Percentiles rank a stretch among this genome's conserved stretches.
Conservation (phyloP, 2,888 invertebrate genomes). For the Lamellibrachia satsuma region DNA sequence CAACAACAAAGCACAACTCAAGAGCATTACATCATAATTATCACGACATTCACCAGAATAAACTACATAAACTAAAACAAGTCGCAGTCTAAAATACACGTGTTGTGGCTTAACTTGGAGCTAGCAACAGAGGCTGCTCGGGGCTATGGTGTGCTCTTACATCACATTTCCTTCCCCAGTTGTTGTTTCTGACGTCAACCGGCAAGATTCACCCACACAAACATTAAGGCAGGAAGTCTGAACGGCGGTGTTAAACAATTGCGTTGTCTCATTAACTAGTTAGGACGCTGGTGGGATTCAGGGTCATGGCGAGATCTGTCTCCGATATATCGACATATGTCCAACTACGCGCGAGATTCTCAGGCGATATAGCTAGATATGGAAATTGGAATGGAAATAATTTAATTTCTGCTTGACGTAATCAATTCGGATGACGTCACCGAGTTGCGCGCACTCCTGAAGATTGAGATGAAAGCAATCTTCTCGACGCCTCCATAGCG, state of each 20-base stretch:
- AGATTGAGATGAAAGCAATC: neutral
- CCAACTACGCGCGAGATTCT: neutral
- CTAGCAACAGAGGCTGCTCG: too few relatives aligned
- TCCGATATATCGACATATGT: neutral
- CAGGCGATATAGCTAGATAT: neutral
- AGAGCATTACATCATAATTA: too few relatives aligned
- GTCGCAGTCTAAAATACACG: too few relatives aligned
- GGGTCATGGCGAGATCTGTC: neutral
- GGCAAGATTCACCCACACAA: neutral
- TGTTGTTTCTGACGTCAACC: too few relatives aligned
- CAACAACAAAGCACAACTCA: too few relatives aligned
- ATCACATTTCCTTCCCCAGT: too few relatives aligned
- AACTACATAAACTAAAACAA: too few relatives aligned
- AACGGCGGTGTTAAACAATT: neutral
- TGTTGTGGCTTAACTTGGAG: too few relatives aligned
- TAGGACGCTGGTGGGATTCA: neutral
- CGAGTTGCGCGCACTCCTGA: neutral
- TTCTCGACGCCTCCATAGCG: neutral
- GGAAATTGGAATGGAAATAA: conserved; percentile 17
- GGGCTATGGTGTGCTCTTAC: too few relatives aligned
- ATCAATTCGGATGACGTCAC: neutral
- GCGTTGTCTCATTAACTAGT: neutral
- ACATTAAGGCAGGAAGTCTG: neutral
- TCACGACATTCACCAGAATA: too few relatives aligned
- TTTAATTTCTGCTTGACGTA: conserved; percentile 10